Base-by-base conservation (phyloP, 2,113 vertebrate genomes). In the Hippocampus barbouri region DNA sequence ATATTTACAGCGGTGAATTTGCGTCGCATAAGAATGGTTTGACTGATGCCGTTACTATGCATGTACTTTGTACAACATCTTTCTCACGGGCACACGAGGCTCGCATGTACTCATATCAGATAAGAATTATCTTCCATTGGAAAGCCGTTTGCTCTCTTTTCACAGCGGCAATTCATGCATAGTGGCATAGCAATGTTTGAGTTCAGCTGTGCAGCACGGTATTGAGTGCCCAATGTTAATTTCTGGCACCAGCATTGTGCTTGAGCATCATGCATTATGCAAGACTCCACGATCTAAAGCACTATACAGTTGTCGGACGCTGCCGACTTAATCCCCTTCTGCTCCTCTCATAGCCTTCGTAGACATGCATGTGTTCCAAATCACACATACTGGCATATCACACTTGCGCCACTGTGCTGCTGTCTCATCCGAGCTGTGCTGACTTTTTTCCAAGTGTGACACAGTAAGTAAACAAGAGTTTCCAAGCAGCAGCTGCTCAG, bases 381-480 rank as follows among this genome's bases (percentile, higher is more conserved):
- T 77, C 51, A 27, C 72, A 62, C 51, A 59, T 70, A 71, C 75
- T 85, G 49, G 75, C 73, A 83, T 66, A 76, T 80, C 73, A 66
- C 69, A 79, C 75, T 74, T 77, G 70, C 74, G 74, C 74, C 66
- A 54, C 73, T 54, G 54, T 80, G 57, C 71, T 67, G 70, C 76
- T 72, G 78, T 78, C 82, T 88, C 75, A 88, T 85, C 85, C 79
- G 72, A 79, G 76, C 83, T 71, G 68, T 70, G 84, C 79, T 73
- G 82, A 84, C 21, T 86, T 88, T 85, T 88, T 79, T 79, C 75
- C 76, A 74, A 74, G 75, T 49, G 79, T 81, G 75, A 45, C 73
- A 76, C 21, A 45, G 68, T 82, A 72, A 86, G 89, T 90, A 90
- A 90, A 91, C 90, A 89, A 90, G 85, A 86, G 86, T 89, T 90